Evolutionary conservation across 1,140 invertebrate genomes (phyloP), one percentile per base, ranked within the genome.

Genomic region (Stratiolaelaps scimitus): DNA sequence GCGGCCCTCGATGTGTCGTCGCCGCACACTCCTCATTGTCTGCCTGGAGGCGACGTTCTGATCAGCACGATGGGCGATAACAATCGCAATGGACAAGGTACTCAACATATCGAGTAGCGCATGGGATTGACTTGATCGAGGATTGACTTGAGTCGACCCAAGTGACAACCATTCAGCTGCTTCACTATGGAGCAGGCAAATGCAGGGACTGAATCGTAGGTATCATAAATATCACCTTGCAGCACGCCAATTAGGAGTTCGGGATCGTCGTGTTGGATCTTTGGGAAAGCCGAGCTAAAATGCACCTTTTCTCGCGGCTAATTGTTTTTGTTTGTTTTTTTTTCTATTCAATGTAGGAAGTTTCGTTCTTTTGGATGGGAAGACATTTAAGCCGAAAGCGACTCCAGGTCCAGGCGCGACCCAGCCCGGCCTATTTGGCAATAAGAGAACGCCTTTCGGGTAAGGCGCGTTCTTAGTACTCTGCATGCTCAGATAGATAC

Each of bases 1-100:
- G 82, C 85, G 71, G 79, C 73, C 44, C 76, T 82, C 40, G 84
- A 89, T 72, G 82, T 90, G 26, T 81, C 83, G 10, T 84, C 86
- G 44, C 91, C 90, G 0, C 94, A 98, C 72, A 96, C 94, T 0
- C 80, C 86, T 6, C 94, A 98, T 75, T 98, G 95, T 75, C 77
- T 95, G 43, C 85, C 89, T 13, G 83, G 79, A 68, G 92, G 92
- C 0, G 84, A 95, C 71, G 84, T 98, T 45, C 92, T 98, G 85
- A 92, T 98, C 71, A 94, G 91, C 6, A 85, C 84, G 6, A 83
- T 95, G 82, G 94, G 93, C 6, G 87, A 91, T 76, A 79, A 79
- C 1, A 74, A 86, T 7, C 89, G 85, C 45, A 81, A 92, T 70
- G 72, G 69, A 13, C 77, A 80, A 68, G 86, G 83, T 44, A 5